phyloP scores from a whole-genome alignment of 2,113 vertebrate species.

The Psephotus haematonotus region DNA sequence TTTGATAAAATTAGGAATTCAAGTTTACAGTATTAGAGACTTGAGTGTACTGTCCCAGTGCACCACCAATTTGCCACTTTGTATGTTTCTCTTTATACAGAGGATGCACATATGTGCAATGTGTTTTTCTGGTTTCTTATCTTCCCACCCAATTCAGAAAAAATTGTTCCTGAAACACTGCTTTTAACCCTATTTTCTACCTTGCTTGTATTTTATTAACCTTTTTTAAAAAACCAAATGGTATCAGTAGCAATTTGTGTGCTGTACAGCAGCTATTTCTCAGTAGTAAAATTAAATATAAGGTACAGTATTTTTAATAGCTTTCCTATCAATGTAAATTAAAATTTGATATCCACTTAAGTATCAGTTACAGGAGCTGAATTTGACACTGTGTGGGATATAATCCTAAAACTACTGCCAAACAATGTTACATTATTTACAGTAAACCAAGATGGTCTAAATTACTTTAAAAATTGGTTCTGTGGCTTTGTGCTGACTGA shows the following conservation, averaged over 20 bases:
- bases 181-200: conserved; percentile 68
- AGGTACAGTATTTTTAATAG: conserved; percentile 60
- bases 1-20: conserved; percentile 50
- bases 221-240: conserved; percentile 20
- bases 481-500: conserved; percentile 31
- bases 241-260: conserved; percentile 46
- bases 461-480: conserved; percentile 5
- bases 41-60: background rate
- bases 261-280: conserved; percentile 57
- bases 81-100: conserved; percentile 55
- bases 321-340: conserved; percentile 58
- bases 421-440: background rate
- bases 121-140: conserved; percentile 56
- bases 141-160: conserved; percentile 20
- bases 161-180: conserved; percentile 32
- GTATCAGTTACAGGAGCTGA: conserved; percentile 29
- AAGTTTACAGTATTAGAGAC: conserved; percentile 53
- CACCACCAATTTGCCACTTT: conserved; percentile 44
- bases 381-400: conserved; percentile 51
- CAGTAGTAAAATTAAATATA: conserved; percentile 25
- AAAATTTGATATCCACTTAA: conserved; percentile 39
- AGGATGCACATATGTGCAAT: conserved; percentile 12
- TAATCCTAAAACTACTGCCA: conserved; percentile 49
- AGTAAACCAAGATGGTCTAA: conserved; percentile 3
- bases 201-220: conserved; percentile 67